Evolutionary conservation across 2,113 vertebrate species (phyloP).

Genomic region (Labrus mixtus): DNA sequence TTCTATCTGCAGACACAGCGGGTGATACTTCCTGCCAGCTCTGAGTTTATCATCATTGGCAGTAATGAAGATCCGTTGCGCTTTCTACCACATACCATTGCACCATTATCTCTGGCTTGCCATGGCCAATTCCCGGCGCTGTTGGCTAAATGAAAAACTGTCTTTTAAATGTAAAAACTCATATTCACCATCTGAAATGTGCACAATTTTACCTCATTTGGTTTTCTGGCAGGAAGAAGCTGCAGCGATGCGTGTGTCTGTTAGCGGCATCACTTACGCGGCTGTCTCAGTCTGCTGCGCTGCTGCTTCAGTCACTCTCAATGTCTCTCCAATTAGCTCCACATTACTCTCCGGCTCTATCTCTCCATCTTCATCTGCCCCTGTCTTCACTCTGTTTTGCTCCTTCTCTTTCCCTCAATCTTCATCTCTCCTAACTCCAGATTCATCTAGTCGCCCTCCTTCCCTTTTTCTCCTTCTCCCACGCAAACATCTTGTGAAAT

Average conservation of each 20-base stretch:
- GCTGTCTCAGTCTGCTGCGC: conserved; percentile 52
- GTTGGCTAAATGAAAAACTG: conserved; percentile 34
- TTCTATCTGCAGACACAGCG: conserved; percentile 9
- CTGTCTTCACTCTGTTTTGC: conserved; percentile 38
- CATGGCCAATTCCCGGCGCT: conserved; percentile 10
- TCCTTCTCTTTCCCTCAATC: conserved; percentile 42
- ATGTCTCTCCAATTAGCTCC: conserved; percentile 63
- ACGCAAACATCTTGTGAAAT: conserved; percentile 43
- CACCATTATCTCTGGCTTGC: conserved; percentile 16
- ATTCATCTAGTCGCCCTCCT: conserved; percentile 35
- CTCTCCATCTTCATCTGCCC: conserved; percentile 69
- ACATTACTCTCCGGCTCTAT: conserved; percentile 64
- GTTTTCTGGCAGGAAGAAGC: conserved; percentile 33
- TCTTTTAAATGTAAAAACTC: conserved; percentile 32
- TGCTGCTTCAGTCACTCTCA: conserved; percentile 52
- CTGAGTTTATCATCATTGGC: conserved; percentile 42
- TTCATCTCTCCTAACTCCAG: conserved; percentile 47
- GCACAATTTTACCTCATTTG: conserved; percentile 53
- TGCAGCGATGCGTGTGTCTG: conserved; percentile 17
- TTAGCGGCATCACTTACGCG: conserved; percentile 22
- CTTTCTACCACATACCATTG: conserved; percentile 13
- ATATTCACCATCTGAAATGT: conserved; percentile 37
- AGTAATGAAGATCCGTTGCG: conserved; percentile 30
- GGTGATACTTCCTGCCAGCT: conserved; percentile 29
- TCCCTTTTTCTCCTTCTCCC: conserved; percentile 4